Evolutionary conservation across 2,888 invertebrate species (phyloP), one percentile per base, ranked within the genome.

Genomic region (Dysmachus trigonus): DNA sequence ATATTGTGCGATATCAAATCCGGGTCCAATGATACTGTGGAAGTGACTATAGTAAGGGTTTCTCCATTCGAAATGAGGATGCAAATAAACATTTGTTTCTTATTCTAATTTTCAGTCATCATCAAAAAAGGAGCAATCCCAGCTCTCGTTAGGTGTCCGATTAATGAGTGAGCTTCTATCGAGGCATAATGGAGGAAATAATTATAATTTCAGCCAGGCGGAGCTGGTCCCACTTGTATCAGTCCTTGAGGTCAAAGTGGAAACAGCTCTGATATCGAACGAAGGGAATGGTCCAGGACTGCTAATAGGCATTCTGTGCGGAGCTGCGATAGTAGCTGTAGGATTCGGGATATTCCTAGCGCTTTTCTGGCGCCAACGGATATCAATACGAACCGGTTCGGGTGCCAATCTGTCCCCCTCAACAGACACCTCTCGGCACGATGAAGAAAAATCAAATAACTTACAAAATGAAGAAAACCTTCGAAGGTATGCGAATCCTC

Each of bases 401-500:
- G 93, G 94, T 76, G 91, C 93, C 86, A 93, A 92, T 90, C 92
- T 92, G 89, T 94, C 93, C 73, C 94, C 92, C 51, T 93, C 92
- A 18, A 91, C 93, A 86, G 95, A 94, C 90, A 94, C 93, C 87
- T 94, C 94, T 91, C 94, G 94, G 88, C 95, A 95, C 90, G 96
- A 96, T 90, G 97, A 97, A 90, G 97, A 97, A 90, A 97, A 97
- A 91, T 96, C 97, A 2, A 98, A 98, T 92, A 98, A 98, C 92
- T 92, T 97, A 86, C 97, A 98, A 92, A 97, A 97, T 91, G 97
- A 97, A 91, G 97, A 98, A 92, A 97, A 97, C 91, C 93, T 98
- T 86, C 94, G 97, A 84, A 94, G 97, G 88, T 96, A 96, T 92
- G 95, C 95, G 74, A 97, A 97, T 92, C 96, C 96, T 4, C 92